Conservation (phyloP, 2,888 invertebrate genomes). For the Drosophila anceps region DNA sequence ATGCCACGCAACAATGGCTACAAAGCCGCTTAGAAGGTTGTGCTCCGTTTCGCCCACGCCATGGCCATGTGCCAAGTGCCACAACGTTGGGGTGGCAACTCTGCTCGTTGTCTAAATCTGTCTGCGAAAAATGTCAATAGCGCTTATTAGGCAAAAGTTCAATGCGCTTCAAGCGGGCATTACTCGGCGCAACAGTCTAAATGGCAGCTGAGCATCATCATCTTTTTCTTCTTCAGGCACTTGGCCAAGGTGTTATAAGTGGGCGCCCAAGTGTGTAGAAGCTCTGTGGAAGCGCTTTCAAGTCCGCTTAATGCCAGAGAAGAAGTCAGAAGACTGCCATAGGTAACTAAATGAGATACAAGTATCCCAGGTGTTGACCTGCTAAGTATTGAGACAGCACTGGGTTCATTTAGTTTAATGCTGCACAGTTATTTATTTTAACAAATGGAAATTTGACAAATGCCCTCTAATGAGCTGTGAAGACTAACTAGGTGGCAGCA, state of each 20-base stretch:
- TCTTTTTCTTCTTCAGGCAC: slow-evolving; percentile 10
- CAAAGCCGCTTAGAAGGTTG: slow-evolving; percentile 27
- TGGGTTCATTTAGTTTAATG: neutral
- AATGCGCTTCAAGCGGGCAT: slow-evolving; percentile 49
- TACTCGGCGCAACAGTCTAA: slow-evolving; percentile 20
- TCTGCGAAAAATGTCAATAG: slow-evolving; percentile 70
- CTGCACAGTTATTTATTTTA: neutral
- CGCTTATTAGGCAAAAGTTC: slow-evolving; percentile 74
- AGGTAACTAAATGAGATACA: slow-evolving; percentile 39
- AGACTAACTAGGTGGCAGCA: slow-evolving; percentile 4
- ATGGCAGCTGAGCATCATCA: slow-evolving; percentile 28
- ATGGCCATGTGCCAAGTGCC: neutral
- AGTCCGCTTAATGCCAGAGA: slow-evolving; percentile 18
- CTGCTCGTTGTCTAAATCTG: slow-evolving; percentile 35
- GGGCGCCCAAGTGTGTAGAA: slow-evolving; percentile 10
- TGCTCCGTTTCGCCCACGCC: slow-evolving; percentile 3
- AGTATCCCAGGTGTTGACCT: slow-evolving; percentile 5
- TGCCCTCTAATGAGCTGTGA: neutral
- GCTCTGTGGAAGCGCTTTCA: slow-evolving; percentile 19
- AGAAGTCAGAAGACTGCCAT: slow-evolving; percentile 18
- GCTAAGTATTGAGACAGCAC: slow-evolving; percentile 2
- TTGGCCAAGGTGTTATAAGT: slow-evolving; percentile 34
- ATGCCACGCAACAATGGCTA: slow-evolving; percentile 51
- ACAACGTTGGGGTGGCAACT: slow-evolving; percentile 26
- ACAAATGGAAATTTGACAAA: neutral